Conservation (phyloP, 1,140 invertebrate genomes). For the Bombus consobrinus region DNA sequence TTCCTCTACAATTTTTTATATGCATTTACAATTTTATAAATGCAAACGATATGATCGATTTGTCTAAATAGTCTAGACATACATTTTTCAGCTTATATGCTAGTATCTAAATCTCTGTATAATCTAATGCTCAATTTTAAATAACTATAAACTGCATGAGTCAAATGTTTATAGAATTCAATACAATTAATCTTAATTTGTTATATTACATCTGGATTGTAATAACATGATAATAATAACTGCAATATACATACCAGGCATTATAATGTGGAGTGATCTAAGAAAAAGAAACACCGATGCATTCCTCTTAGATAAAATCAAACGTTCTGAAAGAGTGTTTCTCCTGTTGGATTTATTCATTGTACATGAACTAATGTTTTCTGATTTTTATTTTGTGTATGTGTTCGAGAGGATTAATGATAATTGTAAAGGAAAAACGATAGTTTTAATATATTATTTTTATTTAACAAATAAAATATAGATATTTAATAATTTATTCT, state of each 20-base stretch:
- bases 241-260: slow-evolving; percentile 29
- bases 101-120: slow-evolving; percentile 8
- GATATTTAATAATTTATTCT: slow-evolving; percentile 10
- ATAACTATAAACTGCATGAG: slow-evolving; percentile 22
- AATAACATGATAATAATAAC: slow-evolving; percentile 25
- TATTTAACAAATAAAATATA: neutral
- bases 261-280: neutral
- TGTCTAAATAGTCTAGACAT: neutral
- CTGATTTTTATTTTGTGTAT: neutral
- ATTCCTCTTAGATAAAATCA: neutral
- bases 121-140: slow-evolving; percentile 34
- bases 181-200: slow-evolving; percentile 39
- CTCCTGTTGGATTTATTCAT: neutral
- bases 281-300: neutral
- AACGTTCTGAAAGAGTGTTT: neutral
- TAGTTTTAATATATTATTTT: neutral
- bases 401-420: neutral
- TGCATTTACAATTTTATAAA: neutral
- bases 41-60: slow-evolving; percentile 14
- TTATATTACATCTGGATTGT: slow-evolving; percentile 23
- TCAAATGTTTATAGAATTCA: neutral
- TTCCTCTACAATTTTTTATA: slow-evolving; percentile 4
- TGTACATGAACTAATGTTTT: neutral
- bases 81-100: neutral
- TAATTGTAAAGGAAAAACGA: neutral